Evolutionary conservation across 2,113 vertebrate genomes (phyloP).

Genomic region (Baryphthengus martii): DNA sequence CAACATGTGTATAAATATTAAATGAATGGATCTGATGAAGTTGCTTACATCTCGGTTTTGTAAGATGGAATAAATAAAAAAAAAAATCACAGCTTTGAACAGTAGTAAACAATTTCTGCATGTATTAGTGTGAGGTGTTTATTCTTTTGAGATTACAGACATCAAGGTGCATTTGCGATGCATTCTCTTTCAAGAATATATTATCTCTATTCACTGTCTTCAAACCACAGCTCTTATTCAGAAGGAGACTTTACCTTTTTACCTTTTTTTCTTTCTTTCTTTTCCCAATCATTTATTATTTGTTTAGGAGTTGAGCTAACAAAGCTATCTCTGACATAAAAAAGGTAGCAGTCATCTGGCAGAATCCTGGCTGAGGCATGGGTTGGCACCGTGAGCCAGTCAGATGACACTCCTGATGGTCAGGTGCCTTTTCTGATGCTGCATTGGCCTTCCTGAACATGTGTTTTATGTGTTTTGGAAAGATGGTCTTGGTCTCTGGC

Average conservation of each 20-base stretch:
- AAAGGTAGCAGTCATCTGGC: background rate
- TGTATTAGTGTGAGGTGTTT: background rate
- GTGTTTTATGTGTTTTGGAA: background rate
- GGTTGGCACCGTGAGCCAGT: background rate
- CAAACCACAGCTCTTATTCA: background rate
- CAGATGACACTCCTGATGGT: background rate
- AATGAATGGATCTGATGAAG: background rate
- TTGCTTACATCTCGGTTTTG: background rate
- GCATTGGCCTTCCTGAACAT: background rate
- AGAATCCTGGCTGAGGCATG: background rate
- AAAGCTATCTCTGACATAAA: background rate
- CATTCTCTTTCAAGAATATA: background rate
- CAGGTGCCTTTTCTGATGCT: background rate
- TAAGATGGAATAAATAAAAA: constrained; percentile 18
- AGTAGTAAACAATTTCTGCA: constrained; percentile 11
- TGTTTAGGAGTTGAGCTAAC: background rate
- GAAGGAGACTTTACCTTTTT: background rate
- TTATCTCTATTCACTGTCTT: background rate
- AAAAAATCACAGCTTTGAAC: background rate
- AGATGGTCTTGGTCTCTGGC: background rate
- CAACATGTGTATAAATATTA: background rate
- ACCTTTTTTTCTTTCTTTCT: background rate
- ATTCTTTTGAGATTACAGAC: background rate
- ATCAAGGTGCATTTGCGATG: constrained; percentile 8
- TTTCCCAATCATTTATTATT: background rate